Base-by-base conservation (phyloP, 2,113 vertebrate species). In the Bufo bufo region DNA sequence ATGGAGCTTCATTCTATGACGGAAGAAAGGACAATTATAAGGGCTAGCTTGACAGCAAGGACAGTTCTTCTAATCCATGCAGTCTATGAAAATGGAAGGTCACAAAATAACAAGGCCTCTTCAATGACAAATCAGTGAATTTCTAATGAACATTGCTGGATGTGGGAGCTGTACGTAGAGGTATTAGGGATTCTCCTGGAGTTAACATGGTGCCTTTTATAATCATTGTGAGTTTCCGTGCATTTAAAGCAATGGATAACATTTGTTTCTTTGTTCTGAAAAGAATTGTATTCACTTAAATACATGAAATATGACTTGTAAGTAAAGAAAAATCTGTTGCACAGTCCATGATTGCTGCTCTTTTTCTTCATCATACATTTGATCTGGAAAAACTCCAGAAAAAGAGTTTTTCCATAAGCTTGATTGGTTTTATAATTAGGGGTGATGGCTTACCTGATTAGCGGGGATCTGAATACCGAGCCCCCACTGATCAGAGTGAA, bases 131-230 rank as follows among this genome's bases (percentile, higher is more conserved):
- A 52, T 83, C 16, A 56, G 2, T 84, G 72, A 43, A 89, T 58
- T 56, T 84, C 43, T 58, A 78, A 78, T 78, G 50, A 82, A 58
- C 74, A 78, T 77, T 84, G 47, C 47, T 56, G 52, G 52, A 54
- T 47, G 54, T n/a, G 61, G 77, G 77, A 47, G 33, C 71, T 16
- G 23, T 69, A 58, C 49, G 45, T 71, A 66, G 33, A 47, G 54
- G 13, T 54, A 71, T 43, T 54, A 80, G 54, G 47, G 23, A 45
- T 75, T 84, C 23, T 74, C 74, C 81, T 23, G n/a, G 61, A 78
- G 66, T 56, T 56, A 78, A 66, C 23, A 84, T 78, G 87, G 87
- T 89, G 87, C 87, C 82, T 89, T 89, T 84, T 75, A 63, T 78
- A 84, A 47, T 65, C 23, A 84, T 77, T 50, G 23, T 50, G 45